Percentiles rank a stretch among this genome's conserved stretches.
phyloP scores from a whole-genome alignment of 92 coral and sea anemone species.

The Umimayanthus kanabou region DNA sequence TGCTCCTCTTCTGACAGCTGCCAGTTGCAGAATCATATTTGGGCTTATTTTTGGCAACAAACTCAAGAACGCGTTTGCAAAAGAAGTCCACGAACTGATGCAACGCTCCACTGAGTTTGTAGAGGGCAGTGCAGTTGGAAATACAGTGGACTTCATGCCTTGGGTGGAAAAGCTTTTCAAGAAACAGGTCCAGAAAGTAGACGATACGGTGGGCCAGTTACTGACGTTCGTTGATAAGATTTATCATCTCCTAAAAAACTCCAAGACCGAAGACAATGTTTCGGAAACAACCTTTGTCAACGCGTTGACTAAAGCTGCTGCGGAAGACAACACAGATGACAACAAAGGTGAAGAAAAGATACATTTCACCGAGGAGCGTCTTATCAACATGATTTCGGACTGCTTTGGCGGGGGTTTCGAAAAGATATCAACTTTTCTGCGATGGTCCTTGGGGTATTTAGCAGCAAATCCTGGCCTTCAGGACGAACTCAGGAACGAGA shows the following conservation, averaged over 20 bases:
- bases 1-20: constrained; percentile 49
- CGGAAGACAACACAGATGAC: constrained; percentile 51
- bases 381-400: constrained; percentile 83
- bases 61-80: constrained; percentile 64
- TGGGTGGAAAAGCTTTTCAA: constrained; percentile 83
- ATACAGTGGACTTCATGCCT: constrained; percentile 93
- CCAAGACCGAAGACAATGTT: constrained; percentile 23
- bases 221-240: constrained; percentile 71
- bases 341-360: constrained; percentile 40
- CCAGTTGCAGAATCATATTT: constrained; percentile 77
- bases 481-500: constrained; percentile 70
- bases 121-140: constrained; percentile 85
- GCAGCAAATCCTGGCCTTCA: constrained; percentile 81
- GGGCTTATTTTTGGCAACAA: constrained; percentile 79
- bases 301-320: constrained; percentile 61
- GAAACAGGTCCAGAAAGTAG: constrained; percentile 73
- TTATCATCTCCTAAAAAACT: constrained; percentile 48
- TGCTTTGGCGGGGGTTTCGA: constrained; percentile 95
- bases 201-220: constrained; percentile 71
- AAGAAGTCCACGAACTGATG: constrained; percentile 79
- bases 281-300: constrained; percentile 54
- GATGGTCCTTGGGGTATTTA: constrained; percentile 85
- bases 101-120: constrained; percentile 83
- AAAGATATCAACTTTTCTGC: constrained; percentile 75
- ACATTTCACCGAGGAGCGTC: constrained; percentile 79